These are phyloP conservation scores for Doris montereyensis DNA, from an alignment of 2,888 invertebrate species.

Conservation along the genomic window DNA sequence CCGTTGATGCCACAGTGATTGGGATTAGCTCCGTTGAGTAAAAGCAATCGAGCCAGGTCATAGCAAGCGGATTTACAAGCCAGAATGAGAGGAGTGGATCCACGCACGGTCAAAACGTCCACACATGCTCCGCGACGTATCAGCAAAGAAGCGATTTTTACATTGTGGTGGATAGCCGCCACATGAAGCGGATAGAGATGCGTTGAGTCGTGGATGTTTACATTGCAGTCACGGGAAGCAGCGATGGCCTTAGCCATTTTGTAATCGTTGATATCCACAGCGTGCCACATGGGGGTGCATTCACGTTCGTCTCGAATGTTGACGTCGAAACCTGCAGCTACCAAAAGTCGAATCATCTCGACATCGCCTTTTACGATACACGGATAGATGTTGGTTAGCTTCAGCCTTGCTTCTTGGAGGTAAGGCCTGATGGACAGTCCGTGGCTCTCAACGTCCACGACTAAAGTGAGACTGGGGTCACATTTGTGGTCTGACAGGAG, in stretches of 20 bases:
- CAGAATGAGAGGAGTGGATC: constrained; percentile 58
- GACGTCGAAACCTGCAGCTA: constrained; percentile 59
- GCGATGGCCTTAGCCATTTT: constrained; percentile 57
- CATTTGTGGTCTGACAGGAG: constrained; percentile 50
- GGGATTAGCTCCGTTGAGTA: constrained; percentile 62
- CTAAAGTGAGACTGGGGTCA: constrained; percentile 55
- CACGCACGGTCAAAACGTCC: constrained; percentile 58
- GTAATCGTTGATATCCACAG: constrained; percentile 59
- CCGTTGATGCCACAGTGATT: constrained; percentile 60
- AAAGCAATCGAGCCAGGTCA: constrained; percentile 52
- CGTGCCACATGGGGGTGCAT: constrained; percentile 61
- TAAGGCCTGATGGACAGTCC: constrained; percentile 50
- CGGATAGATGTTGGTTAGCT: constrained; percentile 55
- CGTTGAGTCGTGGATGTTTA: constrained; percentile 57
- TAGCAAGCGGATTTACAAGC: constrained; percentile 55
- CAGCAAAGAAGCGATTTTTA: constrained; percentile 53
- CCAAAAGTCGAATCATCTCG: constrained; percentile 54
- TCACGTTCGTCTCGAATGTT: constrained; percentile 59
- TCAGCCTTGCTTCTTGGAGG: constrained; percentile 48
- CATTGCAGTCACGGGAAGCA: constrained; percentile 49
- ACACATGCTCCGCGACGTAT: constrained; percentile 56
- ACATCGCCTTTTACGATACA: constrained; percentile 56
- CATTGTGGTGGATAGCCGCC: constrained; percentile 59
- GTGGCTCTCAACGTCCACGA: constrained; percentile 55
- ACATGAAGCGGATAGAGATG: constrained; percentile 60